Percentiles rank a stretch among this genome's conserved stretches.
Conservation (phyloP, 2,888 invertebrate genomes). For the Acronicta aceris region DNA sequence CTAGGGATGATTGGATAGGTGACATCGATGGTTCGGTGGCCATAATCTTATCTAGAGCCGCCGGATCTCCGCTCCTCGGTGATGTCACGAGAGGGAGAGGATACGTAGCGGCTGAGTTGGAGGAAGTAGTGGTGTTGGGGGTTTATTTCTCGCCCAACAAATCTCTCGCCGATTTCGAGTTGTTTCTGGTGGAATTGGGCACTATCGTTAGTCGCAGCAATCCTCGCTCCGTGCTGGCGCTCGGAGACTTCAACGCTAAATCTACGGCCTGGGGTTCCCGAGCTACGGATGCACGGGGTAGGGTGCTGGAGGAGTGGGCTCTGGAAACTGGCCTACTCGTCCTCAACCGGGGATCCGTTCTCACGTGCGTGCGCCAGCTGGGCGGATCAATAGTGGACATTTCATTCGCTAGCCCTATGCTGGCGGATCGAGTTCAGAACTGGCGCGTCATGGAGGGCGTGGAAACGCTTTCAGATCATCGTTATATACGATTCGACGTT, state of each 20-base stretch:
- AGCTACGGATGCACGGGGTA: background rate
- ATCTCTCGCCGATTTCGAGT: slow-evolving; percentile 42
- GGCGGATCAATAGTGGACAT: background rate
- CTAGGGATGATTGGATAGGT: no score
- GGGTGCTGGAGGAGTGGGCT: background rate
- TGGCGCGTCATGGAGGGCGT: background rate
- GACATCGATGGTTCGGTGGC: background rate
- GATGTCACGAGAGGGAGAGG: slow-evolving; percentile 18
- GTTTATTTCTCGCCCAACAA: slow-evolving; percentile 48
- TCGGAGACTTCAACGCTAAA: slow-evolving; percentile 45
- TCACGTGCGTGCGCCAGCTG: no score
- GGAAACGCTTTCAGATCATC: background rate
- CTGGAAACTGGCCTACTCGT: background rate
- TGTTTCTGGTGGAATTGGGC: slow-evolving; percentile 19
- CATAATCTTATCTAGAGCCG: background rate
- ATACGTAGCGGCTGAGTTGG: slow-evolving; percentile 19
- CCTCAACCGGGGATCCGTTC: no score
- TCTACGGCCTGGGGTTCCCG: slow-evolving; percentile 8
- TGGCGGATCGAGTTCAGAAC: background rate
- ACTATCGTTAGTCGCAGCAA: slow-evolving; percentile 2
- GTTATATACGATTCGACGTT: background rate
- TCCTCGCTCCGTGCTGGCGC: slow-evolving; percentile 4
- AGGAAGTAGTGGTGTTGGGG: slow-evolving; percentile 21
- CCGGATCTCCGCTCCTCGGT: background rate
- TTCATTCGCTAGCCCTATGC: background rate